Evolutionary conservation across 2,888 invertebrate species (phyloP).

Genomic region (Graphium colonna): DNA sequence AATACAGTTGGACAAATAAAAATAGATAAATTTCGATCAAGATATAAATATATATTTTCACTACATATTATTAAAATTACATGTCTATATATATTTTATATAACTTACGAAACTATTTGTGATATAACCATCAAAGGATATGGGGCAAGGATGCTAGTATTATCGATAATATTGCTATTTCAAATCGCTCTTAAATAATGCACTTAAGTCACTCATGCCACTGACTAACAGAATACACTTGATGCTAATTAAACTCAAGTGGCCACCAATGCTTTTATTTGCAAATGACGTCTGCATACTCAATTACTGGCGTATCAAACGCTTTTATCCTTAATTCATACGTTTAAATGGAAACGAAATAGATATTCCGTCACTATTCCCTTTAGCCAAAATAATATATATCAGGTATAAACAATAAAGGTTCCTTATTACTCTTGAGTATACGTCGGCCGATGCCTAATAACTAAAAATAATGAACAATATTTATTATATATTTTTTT

Average conservation of each 20-base stretch:
- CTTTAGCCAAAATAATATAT: neutral
- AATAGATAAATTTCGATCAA: no score
- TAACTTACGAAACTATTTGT: no score
- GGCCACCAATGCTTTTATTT: slow-evolving; percentile 31
- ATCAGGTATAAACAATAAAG: no score
- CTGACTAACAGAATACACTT: slow-evolving; percentile 31
- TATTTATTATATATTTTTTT: no score
- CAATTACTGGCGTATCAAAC: slow-evolving; percentile 16
- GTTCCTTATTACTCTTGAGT: no score
- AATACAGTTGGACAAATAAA: slow-evolving; percentile 19
- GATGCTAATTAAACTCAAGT: slow-evolving; percentile 36
- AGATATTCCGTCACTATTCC: neutral
- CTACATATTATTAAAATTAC: no score
- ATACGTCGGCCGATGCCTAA: no score
- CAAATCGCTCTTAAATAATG: slow-evolving; percentile 11
- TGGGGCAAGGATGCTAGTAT: no score
- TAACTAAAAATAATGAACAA: no score
- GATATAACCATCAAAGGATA: no score
- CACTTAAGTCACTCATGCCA: slow-evolving; percentile 32
- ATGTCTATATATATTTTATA: no score
- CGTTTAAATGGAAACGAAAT: slow-evolving; percentile 2
- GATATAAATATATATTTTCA: no score
- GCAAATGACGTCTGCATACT: slow-evolving; percentile 22
- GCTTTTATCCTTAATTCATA: slow-evolving; percentile 9
- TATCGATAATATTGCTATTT: neutral